Evolutionary conservation across 2,113 vertebrate species (phyloP).

Genomic region (Macrotus californicus): DNA sequence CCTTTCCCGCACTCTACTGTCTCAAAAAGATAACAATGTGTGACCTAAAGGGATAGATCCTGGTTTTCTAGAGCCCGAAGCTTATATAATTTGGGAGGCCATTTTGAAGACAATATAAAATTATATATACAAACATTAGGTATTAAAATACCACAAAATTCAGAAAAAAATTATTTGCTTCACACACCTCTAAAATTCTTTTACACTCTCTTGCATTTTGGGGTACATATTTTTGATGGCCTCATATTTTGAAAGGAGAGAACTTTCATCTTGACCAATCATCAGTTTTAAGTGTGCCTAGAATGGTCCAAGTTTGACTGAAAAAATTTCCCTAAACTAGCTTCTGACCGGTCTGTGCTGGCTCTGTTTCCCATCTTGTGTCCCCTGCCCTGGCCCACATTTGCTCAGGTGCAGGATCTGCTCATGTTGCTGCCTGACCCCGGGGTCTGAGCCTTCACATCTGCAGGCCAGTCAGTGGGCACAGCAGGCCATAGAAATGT

Average conservation of each 20-base stretch:
- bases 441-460: neutral
- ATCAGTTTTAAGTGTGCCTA: neutral
- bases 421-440: accelerated
- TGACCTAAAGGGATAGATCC: neutral
- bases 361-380: neutral
- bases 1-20: neutral
- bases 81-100: neutral
- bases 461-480: accelerated
- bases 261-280: neutral
- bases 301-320: neutral
- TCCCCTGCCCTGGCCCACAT: neutral
- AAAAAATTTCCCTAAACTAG: neutral
- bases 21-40: neutral
- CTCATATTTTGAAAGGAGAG: neutral
- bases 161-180: neutral
- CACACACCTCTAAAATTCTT: neutral
- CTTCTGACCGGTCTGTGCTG: neutral
- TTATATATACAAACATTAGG: no score
- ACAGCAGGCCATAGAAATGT: neutral
- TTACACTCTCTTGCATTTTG: neutral
- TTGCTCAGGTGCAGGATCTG: no score
- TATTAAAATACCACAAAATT: neutral
- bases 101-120: neutral
- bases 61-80: neutral
- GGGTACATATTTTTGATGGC: neutral